phyloP scores from a whole-genome alignment of 2,888 invertebrate genomes.

The Meteorus colon region DNA sequence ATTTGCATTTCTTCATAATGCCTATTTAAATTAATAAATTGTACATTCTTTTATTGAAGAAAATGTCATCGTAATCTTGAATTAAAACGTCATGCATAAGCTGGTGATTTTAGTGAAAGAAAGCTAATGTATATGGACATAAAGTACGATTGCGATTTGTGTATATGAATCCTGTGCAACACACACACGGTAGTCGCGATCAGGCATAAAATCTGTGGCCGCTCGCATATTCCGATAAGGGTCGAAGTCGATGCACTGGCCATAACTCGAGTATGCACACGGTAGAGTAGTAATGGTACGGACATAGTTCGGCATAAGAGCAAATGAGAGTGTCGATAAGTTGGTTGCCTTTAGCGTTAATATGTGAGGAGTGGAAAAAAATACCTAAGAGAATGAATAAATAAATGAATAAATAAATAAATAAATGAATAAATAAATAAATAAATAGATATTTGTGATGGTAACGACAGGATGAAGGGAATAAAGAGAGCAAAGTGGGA shows the following conservation, averaged over 20 bases:
- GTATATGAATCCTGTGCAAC: conserved; percentile 58
- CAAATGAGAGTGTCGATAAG: not conserved
- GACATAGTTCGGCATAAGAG: conserved; percentile 31
- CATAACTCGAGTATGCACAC: not conserved
- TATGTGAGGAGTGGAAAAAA: too few relatives aligned
- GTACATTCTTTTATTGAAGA: too few relatives aligned
- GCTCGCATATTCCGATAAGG: conserved; percentile 64
- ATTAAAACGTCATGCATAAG: too few relatives aligned
- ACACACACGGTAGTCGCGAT: conserved; percentile 57
- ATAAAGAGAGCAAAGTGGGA: conserved; percentile 21
- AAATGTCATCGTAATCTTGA: too few relatives aligned
- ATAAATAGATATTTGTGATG: conserved; percentile 8
- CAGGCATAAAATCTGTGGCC: conserved; percentile 66
- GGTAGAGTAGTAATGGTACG: too few relatives aligned
- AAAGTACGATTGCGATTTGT: conserved; percentile 60
- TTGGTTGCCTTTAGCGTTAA: not conserved
- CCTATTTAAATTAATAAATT: too few relatives aligned
- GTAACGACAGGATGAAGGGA: not conserved
- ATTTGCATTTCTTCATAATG: too few relatives aligned
- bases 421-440: conserved; percentile 22
- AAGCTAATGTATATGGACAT: conserved; percentile 21
- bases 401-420: conserved; percentile 17
- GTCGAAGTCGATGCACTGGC: conserved; percentile 37
- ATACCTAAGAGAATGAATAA: too few relatives aligned
- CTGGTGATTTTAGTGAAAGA: conserved; percentile 1